These are phyloP conservation scores for Ypsolopha sequella DNA, from an alignment of 2,888 invertebrate species.

Conservation along the genomic window DNA sequence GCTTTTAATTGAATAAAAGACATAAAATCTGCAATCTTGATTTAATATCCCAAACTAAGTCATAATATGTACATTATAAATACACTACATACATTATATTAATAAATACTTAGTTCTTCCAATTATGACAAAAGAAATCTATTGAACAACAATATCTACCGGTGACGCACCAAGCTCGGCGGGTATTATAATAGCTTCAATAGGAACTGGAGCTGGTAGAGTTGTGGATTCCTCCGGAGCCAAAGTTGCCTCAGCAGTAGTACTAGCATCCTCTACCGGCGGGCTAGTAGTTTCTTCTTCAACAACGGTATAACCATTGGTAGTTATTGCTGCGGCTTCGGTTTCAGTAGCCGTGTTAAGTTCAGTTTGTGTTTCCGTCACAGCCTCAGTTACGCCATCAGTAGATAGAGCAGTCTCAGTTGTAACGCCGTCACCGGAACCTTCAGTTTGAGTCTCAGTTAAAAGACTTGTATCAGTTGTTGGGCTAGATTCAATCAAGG, in stretches of 20 bases:
- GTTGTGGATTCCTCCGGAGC: background rate
- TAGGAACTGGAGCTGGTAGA: background rate
- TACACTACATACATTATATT: background rate
- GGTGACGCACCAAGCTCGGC: constrained; percentile 1
- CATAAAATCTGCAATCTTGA: too few species aligned
- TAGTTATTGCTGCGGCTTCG: background rate
- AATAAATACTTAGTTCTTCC: background rate
- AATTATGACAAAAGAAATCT: background rate
- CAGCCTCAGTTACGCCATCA: background rate
- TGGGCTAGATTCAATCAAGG: background rate
- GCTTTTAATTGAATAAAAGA: too few species aligned
- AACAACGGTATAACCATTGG: background rate
- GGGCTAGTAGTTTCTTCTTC: background rate
- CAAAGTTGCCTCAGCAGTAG: background rate
- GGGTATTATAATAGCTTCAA: background rate
- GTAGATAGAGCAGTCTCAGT: background rate
- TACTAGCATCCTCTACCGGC: background rate
- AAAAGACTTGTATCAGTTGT: background rate
- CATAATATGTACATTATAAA: background rate
- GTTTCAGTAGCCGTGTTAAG: background rate
- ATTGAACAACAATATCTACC: constrained; percentile 1
- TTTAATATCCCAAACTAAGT: too few species aligned
- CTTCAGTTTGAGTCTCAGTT: background rate
- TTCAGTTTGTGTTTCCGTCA: background rate
- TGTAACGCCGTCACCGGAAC: background rate